Percentiles rank a stretch among this genome's conserved stretches.
phyloP scores from a whole-genome alignment of 2,888 invertebrate genomes.

The Netelia melanura region DNA sequence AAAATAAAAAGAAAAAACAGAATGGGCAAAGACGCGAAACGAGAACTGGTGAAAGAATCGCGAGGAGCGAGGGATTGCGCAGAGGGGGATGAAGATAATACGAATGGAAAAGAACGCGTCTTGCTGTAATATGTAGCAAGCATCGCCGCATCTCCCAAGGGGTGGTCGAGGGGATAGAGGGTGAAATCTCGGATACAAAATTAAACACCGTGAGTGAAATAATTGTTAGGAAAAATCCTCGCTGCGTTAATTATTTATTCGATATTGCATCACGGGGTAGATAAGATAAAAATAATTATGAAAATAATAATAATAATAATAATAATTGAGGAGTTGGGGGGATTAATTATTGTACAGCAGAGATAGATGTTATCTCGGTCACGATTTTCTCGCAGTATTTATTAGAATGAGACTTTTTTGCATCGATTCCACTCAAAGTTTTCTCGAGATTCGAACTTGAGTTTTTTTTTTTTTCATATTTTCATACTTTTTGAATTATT shows the following conservation, averaged over 20 bases:
- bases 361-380: conserved; percentile 1
- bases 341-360: conserved; percentile 24
- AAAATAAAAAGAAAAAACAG: background rate
- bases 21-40: conserved; percentile 54
- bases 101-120: conserved; percentile 21
- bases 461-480: too few relatives aligned
- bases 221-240: conserved; percentile 37
- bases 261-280: conserved; percentile 24
- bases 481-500: too few relatives aligned
- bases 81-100: conserved; percentile 1
- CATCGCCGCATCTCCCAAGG: conserved; percentile 26
- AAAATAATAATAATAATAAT: conserved; percentile 48
- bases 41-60: conserved; percentile 25
- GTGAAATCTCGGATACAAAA: background rate
- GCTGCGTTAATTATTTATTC: conserved; percentile 60
- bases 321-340: background rate
- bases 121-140: conserved; percentile 51
- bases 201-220: background rate
- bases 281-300: conserved; percentile 5
- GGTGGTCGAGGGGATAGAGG: background rate
- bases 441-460: too few relatives aligned
- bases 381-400: conserved; percentile 2
- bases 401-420: background rate
- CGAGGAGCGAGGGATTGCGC: conserved; percentile 2
- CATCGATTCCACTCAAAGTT: too few relatives aligned